Base-by-base conservation (phyloP, 1,140 invertebrate species). In the Zelostemma sp. region DNA sequence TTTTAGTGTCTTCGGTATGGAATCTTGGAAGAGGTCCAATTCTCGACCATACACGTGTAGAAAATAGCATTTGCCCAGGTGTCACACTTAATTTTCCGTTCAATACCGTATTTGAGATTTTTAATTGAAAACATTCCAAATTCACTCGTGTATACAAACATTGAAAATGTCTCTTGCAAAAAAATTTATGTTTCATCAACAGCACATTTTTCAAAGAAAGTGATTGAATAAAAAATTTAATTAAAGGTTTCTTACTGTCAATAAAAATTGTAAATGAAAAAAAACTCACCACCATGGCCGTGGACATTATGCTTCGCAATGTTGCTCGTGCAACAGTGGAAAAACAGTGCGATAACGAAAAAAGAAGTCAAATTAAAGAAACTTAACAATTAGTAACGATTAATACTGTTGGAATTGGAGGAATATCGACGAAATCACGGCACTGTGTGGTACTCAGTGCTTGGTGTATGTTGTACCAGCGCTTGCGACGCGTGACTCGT, bases 11-110 rank as follows among this genome's bases (percentile, higher is more conserved):
- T 68, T 68, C 56, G 62, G 56, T 48, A 45, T 41, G 72, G 65
- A 80, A 81, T 80, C 62, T 84, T 84, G 82, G 75, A 76, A 1
- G 5, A n/a, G 5, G 8, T 77, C 81, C 82, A 84, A 76, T 40
- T 40, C 72, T 71, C 79, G 72, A 71, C 77, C 81, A 81, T 81
- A 80, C 79, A 82, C 74, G 78, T 68, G 40, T 68, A 56, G 66
- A 59, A 35, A 63, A 73, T 82, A 81, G 82, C 84, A 83, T 48
- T 11, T 43, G 41, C 49, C 43, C n/a, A 45, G 12, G 1, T 38
- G 14, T 6, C 9, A 18, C 12, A 16, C 16, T 35, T 41, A 14
- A 54, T 35, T 35, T 35, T 35, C 33, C n/a, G 6, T 35, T n/a
- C 1, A n/a, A n/a, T 35, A 35, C n/a, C 2, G 6, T n/a, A 35